These are phyloP conservation scores for Psittacula derbiana DNA, from an alignment of 2,797 vertebrate genomes.

Conservation along the genomic window DNA sequence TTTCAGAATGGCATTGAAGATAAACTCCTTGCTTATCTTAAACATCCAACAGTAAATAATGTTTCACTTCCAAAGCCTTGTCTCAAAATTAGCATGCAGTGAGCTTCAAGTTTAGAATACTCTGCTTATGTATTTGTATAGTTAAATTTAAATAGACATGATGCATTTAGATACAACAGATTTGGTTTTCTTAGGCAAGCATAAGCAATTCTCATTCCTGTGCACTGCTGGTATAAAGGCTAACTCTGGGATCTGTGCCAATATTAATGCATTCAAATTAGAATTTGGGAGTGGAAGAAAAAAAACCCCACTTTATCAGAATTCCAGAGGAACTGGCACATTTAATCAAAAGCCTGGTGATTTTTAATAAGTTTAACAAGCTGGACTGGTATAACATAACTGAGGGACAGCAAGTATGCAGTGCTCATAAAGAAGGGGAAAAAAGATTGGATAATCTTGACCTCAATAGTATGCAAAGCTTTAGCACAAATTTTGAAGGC, in stretches of 20 bases:
- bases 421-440: rapidly evolving
- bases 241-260: neutral
- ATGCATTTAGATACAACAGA: neutral
- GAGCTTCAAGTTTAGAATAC: neutral
- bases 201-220: neutral
- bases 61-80: neutral
- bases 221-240: neutral
- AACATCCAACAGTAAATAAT: neutral
- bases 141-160: neutral
- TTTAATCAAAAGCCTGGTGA: neutral
- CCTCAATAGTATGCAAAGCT: neutral
- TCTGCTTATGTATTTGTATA: neutral
- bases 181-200: neutral
- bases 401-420: neutral
- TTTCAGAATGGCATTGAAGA: neutral
- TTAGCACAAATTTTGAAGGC: neutral
- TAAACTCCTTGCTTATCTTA: neutral
- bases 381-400: neutral
- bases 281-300: neutral
- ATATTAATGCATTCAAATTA: neutral
- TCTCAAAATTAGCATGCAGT: neutral
- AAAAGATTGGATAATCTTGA: neutral
- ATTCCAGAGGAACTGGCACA: neutral
- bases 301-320: rapidly evolving
- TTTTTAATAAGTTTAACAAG: neutral